Conservation (phyloP, 2,888 invertebrate genomes). For the Nomada ruficornis region DNA sequence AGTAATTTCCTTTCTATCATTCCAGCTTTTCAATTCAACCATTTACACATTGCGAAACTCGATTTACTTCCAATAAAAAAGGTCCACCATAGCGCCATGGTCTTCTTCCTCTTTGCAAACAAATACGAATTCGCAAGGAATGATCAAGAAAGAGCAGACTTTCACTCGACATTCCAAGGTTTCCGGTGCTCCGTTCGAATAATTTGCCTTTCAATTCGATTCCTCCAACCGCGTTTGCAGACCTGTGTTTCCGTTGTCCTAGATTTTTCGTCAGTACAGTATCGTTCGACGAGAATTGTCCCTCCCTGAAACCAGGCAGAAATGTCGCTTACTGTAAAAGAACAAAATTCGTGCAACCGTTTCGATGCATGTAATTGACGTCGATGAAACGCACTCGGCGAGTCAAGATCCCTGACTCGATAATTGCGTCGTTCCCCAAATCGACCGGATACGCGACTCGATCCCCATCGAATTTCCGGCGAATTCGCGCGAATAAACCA, state of each 20-base stretch:
- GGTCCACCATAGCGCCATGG: background rate
- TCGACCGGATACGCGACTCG: background rate
- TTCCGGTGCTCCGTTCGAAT: background rate
- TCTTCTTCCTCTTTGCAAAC: background rate
- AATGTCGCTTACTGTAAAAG: background rate
- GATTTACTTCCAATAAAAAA: background rate
- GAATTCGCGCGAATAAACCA: background rate
- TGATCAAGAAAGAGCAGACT: background rate
- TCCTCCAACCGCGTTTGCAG: constrained; percentile 1
- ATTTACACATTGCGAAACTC: too few species aligned
- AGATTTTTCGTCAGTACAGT: background rate
- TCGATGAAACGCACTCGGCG: background rate
- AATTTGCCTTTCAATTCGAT: constrained; percentile 33
- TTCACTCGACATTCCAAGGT: background rate
- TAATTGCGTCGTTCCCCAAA: constrained; percentile 1
- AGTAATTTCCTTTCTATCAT: too few species aligned
- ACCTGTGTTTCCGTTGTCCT: constrained; percentile 9
- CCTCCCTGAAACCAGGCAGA: constrained; percentile 1
- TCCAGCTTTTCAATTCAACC: background rate
- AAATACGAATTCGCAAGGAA: background rate
- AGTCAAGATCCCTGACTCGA: background rate
- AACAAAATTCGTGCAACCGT: background rate
- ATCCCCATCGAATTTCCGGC: background rate
- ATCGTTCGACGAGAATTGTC: background rate
- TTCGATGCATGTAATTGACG: background rate